Evolutionary conservation across 2,797 vertebrate species (phyloP).

Genomic region (Chiloscyllium punctatum): DNA sequence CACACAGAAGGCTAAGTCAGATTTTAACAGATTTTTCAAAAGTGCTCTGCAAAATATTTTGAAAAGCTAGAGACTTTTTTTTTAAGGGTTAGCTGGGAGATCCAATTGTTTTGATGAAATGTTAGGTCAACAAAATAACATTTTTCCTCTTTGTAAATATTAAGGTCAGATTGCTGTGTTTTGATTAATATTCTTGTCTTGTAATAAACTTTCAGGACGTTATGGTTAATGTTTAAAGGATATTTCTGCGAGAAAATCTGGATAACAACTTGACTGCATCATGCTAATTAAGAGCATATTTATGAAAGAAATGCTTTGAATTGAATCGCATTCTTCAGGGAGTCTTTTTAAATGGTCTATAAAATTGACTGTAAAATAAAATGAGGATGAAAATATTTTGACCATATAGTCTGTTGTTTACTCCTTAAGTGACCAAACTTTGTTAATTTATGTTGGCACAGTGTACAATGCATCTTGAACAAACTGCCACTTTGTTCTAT

Average conservation of each 20-base stretch:
- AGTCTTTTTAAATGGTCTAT: constrained; percentile 28
- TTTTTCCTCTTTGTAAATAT: not conserved
- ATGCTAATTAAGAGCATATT: not conserved
- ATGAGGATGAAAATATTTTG: constrained; percentile 44
- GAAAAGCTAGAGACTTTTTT: not conserved
- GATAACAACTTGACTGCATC: not conserved
- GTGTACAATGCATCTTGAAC: constrained; percentile 48
- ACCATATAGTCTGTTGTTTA: constrained; percentile 61
- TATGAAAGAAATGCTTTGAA: not conserved
- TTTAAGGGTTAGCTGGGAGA: not conserved
- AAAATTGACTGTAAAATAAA: constrained; percentile 13
- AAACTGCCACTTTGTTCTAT: constrained; percentile 54
- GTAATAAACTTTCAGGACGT: not conserved
- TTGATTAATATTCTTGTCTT: not conserved
- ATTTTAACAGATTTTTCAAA: not conserved
- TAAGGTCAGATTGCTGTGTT: not conserved
- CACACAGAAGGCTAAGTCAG: not conserved
- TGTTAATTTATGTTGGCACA: constrained; percentile 62
- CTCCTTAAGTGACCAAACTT: constrained; percentile 59
- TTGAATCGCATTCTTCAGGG: not conserved
- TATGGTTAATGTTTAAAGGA: not conserved
- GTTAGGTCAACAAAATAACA: not conserved
- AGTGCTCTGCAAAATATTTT: not conserved
- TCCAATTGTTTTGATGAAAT: not conserved
- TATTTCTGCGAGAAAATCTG: not conserved